phyloP scores from a whole-genome alignment of 2,113 vertebrate genomes.

The Neolamprologus hecqui region DNA sequence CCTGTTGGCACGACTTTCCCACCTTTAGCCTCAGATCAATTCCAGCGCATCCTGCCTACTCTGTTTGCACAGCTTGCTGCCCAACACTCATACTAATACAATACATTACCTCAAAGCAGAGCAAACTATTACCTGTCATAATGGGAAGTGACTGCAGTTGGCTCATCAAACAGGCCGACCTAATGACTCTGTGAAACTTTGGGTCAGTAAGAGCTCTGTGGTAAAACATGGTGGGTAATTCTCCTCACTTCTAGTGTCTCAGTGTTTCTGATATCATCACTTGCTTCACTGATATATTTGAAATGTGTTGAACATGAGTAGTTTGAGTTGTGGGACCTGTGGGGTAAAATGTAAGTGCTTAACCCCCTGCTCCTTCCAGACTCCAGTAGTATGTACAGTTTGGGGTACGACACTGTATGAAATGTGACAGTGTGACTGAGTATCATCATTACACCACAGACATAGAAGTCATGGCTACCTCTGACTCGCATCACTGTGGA shows the following conservation, averaged over 20 bases:
- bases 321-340: neutral
- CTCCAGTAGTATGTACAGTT: neutral
- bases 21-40: constrained; percentile 54
- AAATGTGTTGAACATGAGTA: neutral
- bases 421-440: neutral
- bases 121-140: constrained; percentile 30
- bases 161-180: neutral
- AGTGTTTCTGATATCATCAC: neutral
- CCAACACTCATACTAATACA: constrained; percentile 44
- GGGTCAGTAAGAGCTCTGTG: neutral
- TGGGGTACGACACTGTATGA: neutral
- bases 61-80: constrained; percentile 68
- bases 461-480: neutral
- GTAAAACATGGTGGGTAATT: neutral
- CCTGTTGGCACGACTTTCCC: constrained; percentile 59
- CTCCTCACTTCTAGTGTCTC: accelerated
- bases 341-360: neutral
- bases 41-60: constrained; percentile 29
- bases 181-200: neutral
- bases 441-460: neutral
- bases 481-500: neutral
- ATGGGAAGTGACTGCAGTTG: neutral
- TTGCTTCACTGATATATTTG: neutral
- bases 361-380: neutral
- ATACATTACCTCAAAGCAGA: constrained; percentile 41